Conservation (phyloP, 1,140 invertebrate genomes). For the Triops longicaudatus region DNA sequence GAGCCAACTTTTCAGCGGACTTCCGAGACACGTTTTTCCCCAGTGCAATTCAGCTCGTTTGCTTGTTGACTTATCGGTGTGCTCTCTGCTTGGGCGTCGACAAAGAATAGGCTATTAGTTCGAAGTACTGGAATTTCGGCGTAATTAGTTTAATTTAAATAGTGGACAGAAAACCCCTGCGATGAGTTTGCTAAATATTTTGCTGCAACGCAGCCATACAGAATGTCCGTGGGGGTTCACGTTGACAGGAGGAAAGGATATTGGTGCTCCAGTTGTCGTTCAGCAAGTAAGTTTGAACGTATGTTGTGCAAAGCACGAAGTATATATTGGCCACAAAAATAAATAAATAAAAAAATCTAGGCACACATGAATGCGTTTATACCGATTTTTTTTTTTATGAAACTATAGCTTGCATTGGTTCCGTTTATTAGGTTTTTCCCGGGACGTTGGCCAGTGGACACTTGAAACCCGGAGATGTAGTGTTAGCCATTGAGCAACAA, state of each 20-base stretch:
- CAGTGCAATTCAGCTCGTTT: background rate
- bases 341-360: too few species aligned
- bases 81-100: background rate
- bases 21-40: background rate
- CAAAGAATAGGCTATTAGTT: too few species aligned
- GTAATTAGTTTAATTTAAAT: too few species aligned
- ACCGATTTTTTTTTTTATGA: too few species aligned
- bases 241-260: slow-evolving; percentile 72
- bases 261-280: slow-evolving; percentile 66
- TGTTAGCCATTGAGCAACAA: slow-evolving; percentile 34
- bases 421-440: slow-evolving; percentile 31
- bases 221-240: slow-evolving; percentile 73
- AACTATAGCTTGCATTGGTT: slow-evolving; percentile 48
- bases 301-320: background rate
- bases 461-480: slow-evolving; percentile 33
- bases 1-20: background rate
- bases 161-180: background rate
- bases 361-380: too few species aligned
- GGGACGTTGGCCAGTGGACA: slow-evolving; percentile 34
- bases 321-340: background rate
- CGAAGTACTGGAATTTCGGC: too few species aligned
- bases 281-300: slow-evolving; percentile 47
- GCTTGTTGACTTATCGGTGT: background rate
- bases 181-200: slow-evolving; percentile 39
- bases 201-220: slow-evolving; percentile 39